phyloP scores from a whole-genome alignment of 2,797 vertebrate genomes.

The Hyperoplus lanceolatus region DNA sequence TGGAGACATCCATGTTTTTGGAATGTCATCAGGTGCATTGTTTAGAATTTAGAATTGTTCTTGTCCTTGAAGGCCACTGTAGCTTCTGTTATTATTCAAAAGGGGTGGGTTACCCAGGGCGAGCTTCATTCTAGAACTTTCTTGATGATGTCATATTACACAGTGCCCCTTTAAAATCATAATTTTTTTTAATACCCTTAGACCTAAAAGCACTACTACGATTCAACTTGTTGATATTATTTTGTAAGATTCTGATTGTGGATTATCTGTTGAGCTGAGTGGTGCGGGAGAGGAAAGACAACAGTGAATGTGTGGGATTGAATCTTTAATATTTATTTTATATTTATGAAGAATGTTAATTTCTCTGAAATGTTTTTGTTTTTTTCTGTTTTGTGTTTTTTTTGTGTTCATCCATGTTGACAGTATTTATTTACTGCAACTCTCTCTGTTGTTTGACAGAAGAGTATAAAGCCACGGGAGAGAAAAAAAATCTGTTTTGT shows the following conservation, averaged over 20 bases:
- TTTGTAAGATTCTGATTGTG: background rate
- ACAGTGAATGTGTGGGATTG: slow-evolving; percentile 40
- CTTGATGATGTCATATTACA: too few species aligned
- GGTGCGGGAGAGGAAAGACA: slow-evolving; percentile 15
- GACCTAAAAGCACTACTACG: background rate
- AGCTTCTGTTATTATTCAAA: too few species aligned
- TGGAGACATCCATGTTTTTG: too few species aligned
- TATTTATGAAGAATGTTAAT: slow-evolving; percentile 55
- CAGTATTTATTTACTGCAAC: slow-evolving; percentile 18
- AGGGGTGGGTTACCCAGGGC: too few species aligned
- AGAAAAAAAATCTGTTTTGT: too few species aligned
- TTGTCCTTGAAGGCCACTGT: too few species aligned
- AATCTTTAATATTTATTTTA: slow-evolving; percentile 54
- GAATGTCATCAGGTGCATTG: too few species aligned
- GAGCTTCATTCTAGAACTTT: too few species aligned
- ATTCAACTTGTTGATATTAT: background rate
- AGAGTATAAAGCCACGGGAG: background rate
- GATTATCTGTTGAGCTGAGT: background rate
- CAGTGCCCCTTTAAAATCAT: background rate
- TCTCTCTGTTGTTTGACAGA: background rate
- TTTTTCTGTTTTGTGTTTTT: slow-evolving; percentile 1
- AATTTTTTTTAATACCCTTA: background rate
- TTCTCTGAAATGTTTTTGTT: slow-evolving; percentile 21
- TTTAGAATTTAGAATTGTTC: too few species aligned
- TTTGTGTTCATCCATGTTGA: background rate